Evolutionary conservation across 2,797 vertebrate species (phyloP).

Genomic region (Pangasius sanitwongsei): DNA sequence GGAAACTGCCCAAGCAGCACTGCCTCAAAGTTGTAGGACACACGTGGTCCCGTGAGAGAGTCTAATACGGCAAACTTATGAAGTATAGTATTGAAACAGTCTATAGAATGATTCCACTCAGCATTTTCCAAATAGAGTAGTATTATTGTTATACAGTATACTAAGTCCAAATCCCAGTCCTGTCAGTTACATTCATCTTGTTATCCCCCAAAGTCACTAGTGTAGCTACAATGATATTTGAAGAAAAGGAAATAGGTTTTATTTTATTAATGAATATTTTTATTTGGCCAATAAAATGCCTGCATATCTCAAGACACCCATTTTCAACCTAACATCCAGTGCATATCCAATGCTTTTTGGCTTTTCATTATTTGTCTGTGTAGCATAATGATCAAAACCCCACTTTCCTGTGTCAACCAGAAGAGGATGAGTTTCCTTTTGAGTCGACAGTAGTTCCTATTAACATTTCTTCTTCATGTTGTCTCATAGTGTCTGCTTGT

Average conservation of each 20-base stretch:
- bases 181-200: not conserved
- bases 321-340: not conserved
- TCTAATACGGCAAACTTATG: not conserved
- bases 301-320: not conserved
- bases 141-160: not conserved
- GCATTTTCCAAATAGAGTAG: conserved; percentile 10
- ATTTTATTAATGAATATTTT: not conserved
- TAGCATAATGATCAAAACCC: not conserved
- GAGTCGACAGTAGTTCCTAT: no score
- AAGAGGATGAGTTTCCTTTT: not conserved
- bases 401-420: not conserved
- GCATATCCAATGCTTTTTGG: not conserved
- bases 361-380: not conserved
- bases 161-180: no score
- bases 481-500: not conserved
- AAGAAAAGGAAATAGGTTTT: not conserved
- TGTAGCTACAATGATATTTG: not conserved
- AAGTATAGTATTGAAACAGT: not conserved
- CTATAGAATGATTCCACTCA: not conserved
- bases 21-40: not conserved
- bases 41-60: not conserved
- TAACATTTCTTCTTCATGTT: not conserved
- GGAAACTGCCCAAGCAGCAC: conserved; percentile 16
- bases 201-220: not conserved
- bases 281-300: not conserved